These are phyloP conservation scores for Amiota minor DNA, from an alignment of 2,888 invertebrate genomes.

Conservation along the genomic window DNA sequence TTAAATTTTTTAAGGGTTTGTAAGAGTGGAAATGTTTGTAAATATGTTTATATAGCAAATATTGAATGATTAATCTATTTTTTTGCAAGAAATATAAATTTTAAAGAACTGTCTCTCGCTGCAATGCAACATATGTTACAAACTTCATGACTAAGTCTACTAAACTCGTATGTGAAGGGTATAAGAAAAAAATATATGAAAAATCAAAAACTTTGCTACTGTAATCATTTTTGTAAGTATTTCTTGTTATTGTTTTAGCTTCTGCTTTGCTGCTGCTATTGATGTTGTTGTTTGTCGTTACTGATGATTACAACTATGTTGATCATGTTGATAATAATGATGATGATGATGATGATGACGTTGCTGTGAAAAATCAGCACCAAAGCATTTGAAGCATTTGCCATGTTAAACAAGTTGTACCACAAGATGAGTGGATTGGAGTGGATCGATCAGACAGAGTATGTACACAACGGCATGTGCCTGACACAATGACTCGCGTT, in stretches of 20 bases:
- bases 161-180: neutral
- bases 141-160: neutral
- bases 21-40: no score
- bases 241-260: neutral
- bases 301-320: neutral
- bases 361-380: neutral
- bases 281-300: conserved; percentile 5
- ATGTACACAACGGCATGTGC: neutral
- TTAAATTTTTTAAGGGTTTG: no score
- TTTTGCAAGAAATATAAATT: no score
- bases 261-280: neutral
- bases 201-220: conserved; percentile 1
- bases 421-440: no score
- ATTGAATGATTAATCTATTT: no score
- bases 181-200: neutral
- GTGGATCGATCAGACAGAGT: no score
- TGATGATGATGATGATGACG: neutral
- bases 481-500: conserved; percentile 14
- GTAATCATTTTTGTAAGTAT: neutral
- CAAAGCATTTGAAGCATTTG: neutral
- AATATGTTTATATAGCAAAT: no score
- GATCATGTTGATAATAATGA: neutral
- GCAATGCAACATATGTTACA: no score
- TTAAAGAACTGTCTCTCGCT: no score
- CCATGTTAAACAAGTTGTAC: conserved; percentile 9